phyloP scores from a whole-genome alignment of 2,888 invertebrate species.

The Lasius platythorax region DNA sequence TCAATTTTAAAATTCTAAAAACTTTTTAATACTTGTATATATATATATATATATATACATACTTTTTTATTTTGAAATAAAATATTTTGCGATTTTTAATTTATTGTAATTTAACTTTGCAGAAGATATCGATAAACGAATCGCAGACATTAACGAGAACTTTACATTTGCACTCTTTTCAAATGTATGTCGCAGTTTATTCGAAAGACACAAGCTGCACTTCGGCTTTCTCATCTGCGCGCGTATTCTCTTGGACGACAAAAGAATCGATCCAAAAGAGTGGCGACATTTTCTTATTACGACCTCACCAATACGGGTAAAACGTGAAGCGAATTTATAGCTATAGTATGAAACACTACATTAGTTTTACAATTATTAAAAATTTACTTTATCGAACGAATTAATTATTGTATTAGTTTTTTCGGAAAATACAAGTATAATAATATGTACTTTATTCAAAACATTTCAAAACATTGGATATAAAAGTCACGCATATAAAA shows the following conservation, averaged over 20 bases:
- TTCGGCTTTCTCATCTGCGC: slow-evolving; percentile 93
- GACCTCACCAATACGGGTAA: slow-evolving; percentile 83
- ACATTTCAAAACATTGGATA: background rate
- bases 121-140: slow-evolving; percentile 91
- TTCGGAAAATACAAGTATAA: background rate
- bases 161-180: slow-evolving; percentile 94
- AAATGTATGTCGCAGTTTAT: slow-evolving; percentile 96
- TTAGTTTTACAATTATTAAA: background rate
- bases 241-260: slow-evolving; percentile 89
- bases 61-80: background rate
- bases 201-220: slow-evolving; percentile 95
- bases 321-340: slow-evolving; percentile 23
- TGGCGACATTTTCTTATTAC: slow-evolving; percentile 89
- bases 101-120: slow-evolving; percentile 72
- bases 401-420: slow-evolving; percentile 3
- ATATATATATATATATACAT: background rate
- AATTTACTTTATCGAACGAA: background rate
- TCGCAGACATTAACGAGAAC: slow-evolving; percentile 92
- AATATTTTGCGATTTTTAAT: slow-evolving; percentile 1
- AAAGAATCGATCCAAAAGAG: slow-evolving; percentile 88
- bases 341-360: background rate
- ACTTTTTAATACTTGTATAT: background rate
- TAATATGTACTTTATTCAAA: background rate
- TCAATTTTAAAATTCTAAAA: background rate
- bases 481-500: background rate